These are phyloP conservation scores for Thunnus maccoyii DNA, from an alignment of 2,113 vertebrate species.

Conservation along the genomic window DNA sequence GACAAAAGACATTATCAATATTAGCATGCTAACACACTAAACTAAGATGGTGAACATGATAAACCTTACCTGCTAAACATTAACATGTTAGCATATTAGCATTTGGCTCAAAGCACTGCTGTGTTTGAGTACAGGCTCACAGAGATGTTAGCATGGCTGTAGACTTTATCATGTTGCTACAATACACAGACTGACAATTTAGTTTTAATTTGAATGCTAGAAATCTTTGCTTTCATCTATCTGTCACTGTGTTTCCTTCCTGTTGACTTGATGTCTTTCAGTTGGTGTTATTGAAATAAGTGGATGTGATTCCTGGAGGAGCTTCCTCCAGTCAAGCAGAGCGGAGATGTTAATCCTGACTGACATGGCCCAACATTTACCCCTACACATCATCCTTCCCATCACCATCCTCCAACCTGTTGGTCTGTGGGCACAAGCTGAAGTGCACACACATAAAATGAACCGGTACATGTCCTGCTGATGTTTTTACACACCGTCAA, in stretches of 20 bases:
- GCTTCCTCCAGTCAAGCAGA: constrained; percentile 16
- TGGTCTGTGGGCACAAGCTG: neutral
- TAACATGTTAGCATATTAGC: too few species aligned
- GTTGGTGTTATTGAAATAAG: constrained; percentile 1
- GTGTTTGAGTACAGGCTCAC: too few species aligned
- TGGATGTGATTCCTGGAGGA: constrained; percentile 21
- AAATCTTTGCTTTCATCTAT: too few species aligned
- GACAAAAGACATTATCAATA: too few species aligned
- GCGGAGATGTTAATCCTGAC: neutral
- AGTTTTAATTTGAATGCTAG: too few species aligned
- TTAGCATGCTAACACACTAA: too few species aligned
- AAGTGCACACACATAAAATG: neutral
- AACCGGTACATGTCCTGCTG: neutral
- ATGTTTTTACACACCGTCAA: neutral
- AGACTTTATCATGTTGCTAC: too few species aligned
- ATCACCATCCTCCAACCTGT: neutral
- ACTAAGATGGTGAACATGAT: too few species aligned
- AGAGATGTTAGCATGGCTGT: too few species aligned
- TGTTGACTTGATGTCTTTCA: neutral
- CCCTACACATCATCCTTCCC: constrained; percentile 5
- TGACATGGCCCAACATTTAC: constrained; percentile 1
- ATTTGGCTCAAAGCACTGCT: too few species aligned
- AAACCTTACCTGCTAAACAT: too few species aligned
- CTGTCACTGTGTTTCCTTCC: neutral
- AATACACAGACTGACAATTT: too few species aligned